Conservation (phyloP, 1,140 invertebrate species). For the Streblospio benedicti region DNA sequence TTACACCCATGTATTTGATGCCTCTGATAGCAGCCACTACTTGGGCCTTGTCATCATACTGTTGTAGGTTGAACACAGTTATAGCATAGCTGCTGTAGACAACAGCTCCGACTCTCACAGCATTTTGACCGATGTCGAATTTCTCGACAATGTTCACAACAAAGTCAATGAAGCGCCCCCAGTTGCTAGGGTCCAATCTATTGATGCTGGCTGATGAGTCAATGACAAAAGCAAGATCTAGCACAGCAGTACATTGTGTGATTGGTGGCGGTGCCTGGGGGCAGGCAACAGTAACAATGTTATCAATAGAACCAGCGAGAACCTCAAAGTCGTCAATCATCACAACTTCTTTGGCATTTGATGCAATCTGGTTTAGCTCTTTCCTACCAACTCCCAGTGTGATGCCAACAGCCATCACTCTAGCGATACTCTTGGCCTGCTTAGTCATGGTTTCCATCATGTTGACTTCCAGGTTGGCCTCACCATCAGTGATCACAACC, state of each 20-base stretch:
- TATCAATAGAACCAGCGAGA: too few species aligned
- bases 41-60: too few species aligned
- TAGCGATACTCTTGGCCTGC: neutral
- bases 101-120: constrained; percentile 30
- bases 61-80: constrained; percentile 8
- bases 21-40: too few species aligned
- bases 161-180: constrained; percentile 28
- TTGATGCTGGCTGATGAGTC: constrained; percentile 33
- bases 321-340: too few species aligned
- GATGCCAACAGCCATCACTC: neutral
- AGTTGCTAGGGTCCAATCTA: constrained; percentile 25
- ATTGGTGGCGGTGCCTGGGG: too few species aligned
- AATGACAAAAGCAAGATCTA: constrained; percentile 14
- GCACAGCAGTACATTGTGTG: too few species aligned
- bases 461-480: constrained; percentile 24
- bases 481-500: constrained; percentile 28
- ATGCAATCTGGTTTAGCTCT: too few species aligned
- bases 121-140: constrained; percentile 28
- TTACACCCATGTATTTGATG: too few species aligned
- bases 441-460: neutral
- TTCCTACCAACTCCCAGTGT: too few species aligned
- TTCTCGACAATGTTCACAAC: constrained; percentile 23
- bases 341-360: too few species aligned
- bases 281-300: too few species aligned
- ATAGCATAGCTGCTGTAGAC: constrained; percentile 28